Base-by-base conservation (phyloP, 2,113 vertebrate genomes). In the Andinoacara biseriatus region DNA sequence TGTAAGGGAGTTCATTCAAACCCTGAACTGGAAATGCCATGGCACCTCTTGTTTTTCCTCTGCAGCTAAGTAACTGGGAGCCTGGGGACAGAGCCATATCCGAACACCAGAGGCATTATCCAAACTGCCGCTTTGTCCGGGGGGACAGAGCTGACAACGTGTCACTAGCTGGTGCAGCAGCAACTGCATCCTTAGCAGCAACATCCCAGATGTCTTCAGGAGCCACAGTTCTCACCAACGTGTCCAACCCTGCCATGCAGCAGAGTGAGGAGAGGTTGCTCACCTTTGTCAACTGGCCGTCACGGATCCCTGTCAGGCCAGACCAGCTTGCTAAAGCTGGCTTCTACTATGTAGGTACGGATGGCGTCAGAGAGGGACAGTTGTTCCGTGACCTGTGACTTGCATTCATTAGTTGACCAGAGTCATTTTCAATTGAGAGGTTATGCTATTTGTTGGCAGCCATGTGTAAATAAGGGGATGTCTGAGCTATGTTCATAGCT, bases 271-370 rank as follows among this genome's bases (percentile, higher is more conserved):
- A 97, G 78, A 95, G 98, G 29, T 92, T 97, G 75, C 96, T 97
- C 78, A 98, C 98, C 0, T 99, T 99, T 49, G 89, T 97, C 65
- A 97, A 96, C 76, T 99, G 98, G 98, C 98, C 98, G 0, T 85
- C 94, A 2, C 96, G 96, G 76, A 98, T 98, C 90, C 97, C 97
- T 0, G 97, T 99, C 76, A 94, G 96, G 20, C 98, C 98, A 0
- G 97, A 98, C 46, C 97, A 97, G 92, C 96, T 99, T 84, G 96
- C 98, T 3, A 97, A 97, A 86, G 98, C 98, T 77, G 98, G 98
- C 2, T 99, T 99, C 95, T 99, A 99, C 94, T 99, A 99, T 0
- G 97, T 99, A 35, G 98, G 97, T 98, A 95, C 87, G 97, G 65
- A 76, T 56, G 14, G 3, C 35, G 17, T 59, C 33, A n/a, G 43